These are phyloP conservation scores for Octopus sinensis DNA, from an alignment of 1,140 invertebrate genomes.

Conservation along the genomic window DNA sequence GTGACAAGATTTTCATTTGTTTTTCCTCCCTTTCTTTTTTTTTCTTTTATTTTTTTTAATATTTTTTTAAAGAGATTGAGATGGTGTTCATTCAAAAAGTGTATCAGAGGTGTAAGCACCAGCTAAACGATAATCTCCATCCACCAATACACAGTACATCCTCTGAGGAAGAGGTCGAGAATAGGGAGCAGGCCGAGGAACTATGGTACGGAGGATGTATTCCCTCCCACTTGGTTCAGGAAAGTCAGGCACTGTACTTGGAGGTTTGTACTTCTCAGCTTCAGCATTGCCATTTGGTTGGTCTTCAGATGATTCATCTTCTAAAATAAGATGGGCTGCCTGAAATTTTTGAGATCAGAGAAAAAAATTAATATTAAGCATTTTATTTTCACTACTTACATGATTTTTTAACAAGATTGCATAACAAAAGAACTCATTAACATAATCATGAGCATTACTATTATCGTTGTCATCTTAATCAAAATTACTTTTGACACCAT, in stretches of 20 bases:
- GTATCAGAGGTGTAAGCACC: conserved; percentile 73
- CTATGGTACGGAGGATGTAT: conserved; percentile 68
- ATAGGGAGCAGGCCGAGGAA: conserved; percentile 64
- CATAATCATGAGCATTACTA: too few species aligned
- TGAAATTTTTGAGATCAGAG: conserved; percentile 18
- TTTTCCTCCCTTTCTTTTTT: too few species aligned
- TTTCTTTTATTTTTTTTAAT: too few species aligned
- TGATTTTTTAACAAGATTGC: too few species aligned
- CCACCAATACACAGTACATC: conserved; percentile 66
- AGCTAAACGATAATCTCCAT: conserved; percentile 67
- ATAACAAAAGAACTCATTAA: too few species aligned
- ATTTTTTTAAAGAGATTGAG: too few species aligned
- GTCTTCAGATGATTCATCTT: conserved; percentile 29
- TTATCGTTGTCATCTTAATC: too few species aligned
- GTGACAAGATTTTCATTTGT: too few species aligned
- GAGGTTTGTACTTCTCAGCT: conserved; percentile 19
- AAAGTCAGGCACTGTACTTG: conserved; percentile 55
- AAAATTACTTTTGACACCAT: too few species aligned
- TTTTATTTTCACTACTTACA: too few species aligned
- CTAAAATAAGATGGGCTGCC: conserved; percentile 43
- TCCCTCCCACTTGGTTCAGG: conserved; percentile 65
- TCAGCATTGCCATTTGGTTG: background rate
- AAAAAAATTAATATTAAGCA: too few species aligned
- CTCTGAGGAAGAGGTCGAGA: conserved; percentile 67
- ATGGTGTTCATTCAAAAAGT: conserved; percentile 59